Evolutionary conservation across 1,140 invertebrate genomes (phyloP).

Genomic region (Phthorimaea operculella): DNA sequence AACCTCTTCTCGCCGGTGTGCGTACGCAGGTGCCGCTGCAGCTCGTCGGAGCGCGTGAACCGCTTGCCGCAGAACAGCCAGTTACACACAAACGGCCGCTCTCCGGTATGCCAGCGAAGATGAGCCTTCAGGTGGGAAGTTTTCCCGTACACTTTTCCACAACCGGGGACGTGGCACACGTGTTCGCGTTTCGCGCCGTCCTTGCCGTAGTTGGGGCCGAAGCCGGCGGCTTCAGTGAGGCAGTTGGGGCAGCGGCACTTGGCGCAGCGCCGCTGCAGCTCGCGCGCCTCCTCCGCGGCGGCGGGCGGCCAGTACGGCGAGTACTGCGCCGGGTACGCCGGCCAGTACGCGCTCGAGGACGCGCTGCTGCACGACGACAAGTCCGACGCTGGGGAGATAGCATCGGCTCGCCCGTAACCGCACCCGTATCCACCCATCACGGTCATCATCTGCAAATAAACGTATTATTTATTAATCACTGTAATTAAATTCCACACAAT

Average conservation of each 20-base stretch:
- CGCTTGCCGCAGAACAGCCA: conserved; percentile 88
- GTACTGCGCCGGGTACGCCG: conserved; percentile 49
- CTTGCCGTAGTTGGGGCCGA: conserved; percentile 70
- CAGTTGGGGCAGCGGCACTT: conserved; percentile 80
- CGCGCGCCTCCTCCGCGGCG: conserved; percentile 47
- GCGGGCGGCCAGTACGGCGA: conserved; percentile 45
- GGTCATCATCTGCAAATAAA: conserved; percentile 51
- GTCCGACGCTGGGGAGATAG: conserved; percentile 55
- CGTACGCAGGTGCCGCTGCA: conserved; percentile 83
- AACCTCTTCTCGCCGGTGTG: conserved; percentile 89
- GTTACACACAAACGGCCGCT: conserved; percentile 79
- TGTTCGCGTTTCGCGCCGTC: conserved; percentile 80
- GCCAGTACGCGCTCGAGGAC: conserved; percentile 46
- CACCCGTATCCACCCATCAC: conserved; percentile 52
- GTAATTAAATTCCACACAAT: background rate
- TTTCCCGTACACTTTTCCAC: conserved; percentile 91
- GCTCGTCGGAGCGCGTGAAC: conserved; percentile 90
- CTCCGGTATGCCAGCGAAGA: conserved; percentile 85
- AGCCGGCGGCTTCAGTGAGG: conserved; percentile 73
- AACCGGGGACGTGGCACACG: conserved; percentile 91
- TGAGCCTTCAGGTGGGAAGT: conserved; percentile 92
- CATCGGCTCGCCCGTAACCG: conserved; percentile 46
- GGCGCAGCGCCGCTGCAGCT: conserved; percentile 66
- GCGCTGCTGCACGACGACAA: conserved; percentile 57
- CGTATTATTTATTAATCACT: background rate